Conservation (phyloP, 2,113 vertebrate genomes). For the Corvus moneduloides region DNA sequence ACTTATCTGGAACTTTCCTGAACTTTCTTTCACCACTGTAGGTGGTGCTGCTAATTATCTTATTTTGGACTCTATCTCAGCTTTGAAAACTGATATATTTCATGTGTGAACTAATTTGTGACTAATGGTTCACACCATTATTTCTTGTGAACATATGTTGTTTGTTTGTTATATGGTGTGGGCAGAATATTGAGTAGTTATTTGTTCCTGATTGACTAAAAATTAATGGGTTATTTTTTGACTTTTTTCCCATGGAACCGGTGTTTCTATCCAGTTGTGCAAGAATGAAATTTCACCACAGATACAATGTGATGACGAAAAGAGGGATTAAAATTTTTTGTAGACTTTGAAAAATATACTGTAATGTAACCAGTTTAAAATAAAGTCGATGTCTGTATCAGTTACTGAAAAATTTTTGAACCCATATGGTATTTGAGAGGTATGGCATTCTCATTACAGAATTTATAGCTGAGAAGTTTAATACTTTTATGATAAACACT, state of each 20-base stretch:
- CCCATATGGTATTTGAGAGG: not conserved
- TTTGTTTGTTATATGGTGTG: not conserved
- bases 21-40: not conserved
- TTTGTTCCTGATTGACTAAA: not conserved
- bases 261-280: not conserved
- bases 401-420: not conserved
- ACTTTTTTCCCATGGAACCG: not conserved
- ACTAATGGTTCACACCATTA: not conserved
- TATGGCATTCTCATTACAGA: not conserved
- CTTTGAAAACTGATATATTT: not conserved
- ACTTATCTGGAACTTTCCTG: not conserved
- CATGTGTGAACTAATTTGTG: not conserved
- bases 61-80: not conserved
- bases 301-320: not conserved
- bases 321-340: not conserved
- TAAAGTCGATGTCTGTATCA: not conserved
- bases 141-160: not conserved
- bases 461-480: not conserved
- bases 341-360: not conserved
- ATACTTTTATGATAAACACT: not conserved
- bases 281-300: not conserved
- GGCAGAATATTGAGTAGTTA: not conserved
- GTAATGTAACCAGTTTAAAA: not conserved
- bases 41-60: not conserved
- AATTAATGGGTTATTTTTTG: not conserved